Evolutionary conservation across 2,888 invertebrate species (phyloP).

Genomic region (Sussaba pulchella): DNA sequence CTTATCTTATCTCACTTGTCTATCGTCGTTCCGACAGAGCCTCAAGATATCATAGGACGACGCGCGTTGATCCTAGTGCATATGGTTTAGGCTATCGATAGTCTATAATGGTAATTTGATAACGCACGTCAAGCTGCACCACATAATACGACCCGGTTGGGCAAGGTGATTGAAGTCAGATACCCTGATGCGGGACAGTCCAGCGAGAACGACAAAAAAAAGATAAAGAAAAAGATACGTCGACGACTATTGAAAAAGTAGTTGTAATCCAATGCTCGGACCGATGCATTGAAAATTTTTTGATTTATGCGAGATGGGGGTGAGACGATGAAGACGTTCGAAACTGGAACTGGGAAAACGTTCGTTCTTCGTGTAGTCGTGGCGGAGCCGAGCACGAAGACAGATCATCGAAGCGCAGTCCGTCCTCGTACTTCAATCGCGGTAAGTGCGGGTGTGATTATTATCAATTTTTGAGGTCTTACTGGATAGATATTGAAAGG

Average conservation of each 20-base stretch:
- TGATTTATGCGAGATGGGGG: background rate
- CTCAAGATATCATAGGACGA: too few species aligned
- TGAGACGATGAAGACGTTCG: slow-evolving; percentile 14
- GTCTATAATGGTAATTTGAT: slow-evolving; percentile 48
- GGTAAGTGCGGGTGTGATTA: too few species aligned
- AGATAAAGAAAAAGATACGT: background rate
- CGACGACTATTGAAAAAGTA: slow-evolving; percentile 1
- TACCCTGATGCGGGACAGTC: slow-evolving; percentile 10
- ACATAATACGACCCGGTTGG: slow-evolving; percentile 59
- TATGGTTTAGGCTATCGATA: too few species aligned
- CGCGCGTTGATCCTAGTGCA: slow-evolving; percentile 7
- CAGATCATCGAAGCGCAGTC: slow-evolving; percentile 19
- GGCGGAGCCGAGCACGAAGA: slow-evolving; percentile 5
- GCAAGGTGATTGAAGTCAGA: slow-evolving; percentile 60
- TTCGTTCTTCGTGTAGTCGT: slow-evolving; percentile 16
- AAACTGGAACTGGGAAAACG: background rate
- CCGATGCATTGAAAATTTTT: background rate
- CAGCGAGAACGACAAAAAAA: background rate
- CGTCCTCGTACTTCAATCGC: background rate
- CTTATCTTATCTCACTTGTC: too few species aligned
- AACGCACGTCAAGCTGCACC: slow-evolving; percentile 46
- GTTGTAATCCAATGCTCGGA: slow-evolving; percentile 43
- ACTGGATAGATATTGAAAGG: too few species aligned
- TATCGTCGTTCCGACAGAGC: too few species aligned
- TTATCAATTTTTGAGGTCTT: too few species aligned